These are phyloP conservation scores for Ptiloglossa arizonensis DNA, from an alignment of 1,140 invertebrate genomes.

Conservation along the genomic window DNA sequence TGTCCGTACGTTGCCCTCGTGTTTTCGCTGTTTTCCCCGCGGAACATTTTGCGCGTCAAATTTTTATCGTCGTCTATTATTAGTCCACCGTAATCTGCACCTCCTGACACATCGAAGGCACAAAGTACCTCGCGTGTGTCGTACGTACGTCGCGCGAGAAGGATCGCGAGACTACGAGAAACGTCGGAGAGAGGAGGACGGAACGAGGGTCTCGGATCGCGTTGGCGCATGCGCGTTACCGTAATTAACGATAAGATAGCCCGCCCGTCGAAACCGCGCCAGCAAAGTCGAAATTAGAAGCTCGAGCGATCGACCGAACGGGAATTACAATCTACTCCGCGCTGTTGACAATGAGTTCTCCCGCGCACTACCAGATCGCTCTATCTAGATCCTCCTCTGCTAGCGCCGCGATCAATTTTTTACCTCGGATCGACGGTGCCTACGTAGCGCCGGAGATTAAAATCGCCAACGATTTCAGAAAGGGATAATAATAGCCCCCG, in stretches of 20 bases:
- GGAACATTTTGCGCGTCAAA: slow-evolving; percentile 75
- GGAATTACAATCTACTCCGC: not conserved
- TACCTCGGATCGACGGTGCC: too few species aligned
- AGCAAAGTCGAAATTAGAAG: slow-evolving; percentile 56
- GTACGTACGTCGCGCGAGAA: slow-evolving; percentile 20
- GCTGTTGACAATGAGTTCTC: not conserved
- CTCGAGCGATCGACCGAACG: slow-evolving; percentile 8
- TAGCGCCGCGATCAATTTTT: too few species aligned
- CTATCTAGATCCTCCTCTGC: not conserved
- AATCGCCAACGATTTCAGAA: too few species aligned
- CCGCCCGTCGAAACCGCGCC: slow-evolving; percentile 47
- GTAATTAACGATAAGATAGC: slow-evolving; percentile 67
- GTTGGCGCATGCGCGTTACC: slow-evolving; percentile 48
- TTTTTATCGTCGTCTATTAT: slow-evolving; percentile 79
- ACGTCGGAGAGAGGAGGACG: slow-evolving; percentile 37
- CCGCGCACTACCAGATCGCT: not conserved
- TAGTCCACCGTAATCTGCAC: slow-evolving; percentile 75
- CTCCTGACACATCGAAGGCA: slow-evolving; percentile 67
- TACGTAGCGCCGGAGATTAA: too few species aligned
- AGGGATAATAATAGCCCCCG: too few species aligned
- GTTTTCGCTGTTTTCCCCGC: slow-evolving; percentile 70
- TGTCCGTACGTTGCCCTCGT: slow-evolving; percentile 72
- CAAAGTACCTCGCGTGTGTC: slow-evolving; percentile 64
- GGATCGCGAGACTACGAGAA: slow-evolving; percentile 22
- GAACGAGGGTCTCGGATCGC: slow-evolving; percentile 26